Evolutionary conservation across 2,888 invertebrate genomes (phyloP).

Genomic region (Cryptus armator): DNA sequence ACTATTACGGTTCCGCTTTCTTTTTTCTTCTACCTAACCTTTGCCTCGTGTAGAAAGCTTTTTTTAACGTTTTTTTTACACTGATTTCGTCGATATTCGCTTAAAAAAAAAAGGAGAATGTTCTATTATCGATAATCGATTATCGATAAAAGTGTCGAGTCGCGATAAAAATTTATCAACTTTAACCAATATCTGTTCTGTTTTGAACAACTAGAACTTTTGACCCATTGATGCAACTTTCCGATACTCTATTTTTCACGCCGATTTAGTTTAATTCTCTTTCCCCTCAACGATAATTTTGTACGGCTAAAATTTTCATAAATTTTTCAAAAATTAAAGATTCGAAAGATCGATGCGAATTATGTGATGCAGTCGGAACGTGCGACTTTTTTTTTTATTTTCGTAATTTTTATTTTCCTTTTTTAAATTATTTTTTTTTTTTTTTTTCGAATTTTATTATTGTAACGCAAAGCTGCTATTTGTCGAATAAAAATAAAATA

Average conservation of each 20-base stretch:
- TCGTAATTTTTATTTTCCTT: too few species aligned
- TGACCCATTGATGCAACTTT: too few species aligned
- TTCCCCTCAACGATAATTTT: too few species aligned
- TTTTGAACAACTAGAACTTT: too few species aligned
- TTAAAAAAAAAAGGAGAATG: not conserved
- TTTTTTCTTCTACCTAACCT: slow-evolving; percentile 18
- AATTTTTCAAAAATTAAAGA: too few species aligned
- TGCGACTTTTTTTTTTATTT: too few species aligned
- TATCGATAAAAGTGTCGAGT: not conserved
- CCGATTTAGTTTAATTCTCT: too few species aligned
- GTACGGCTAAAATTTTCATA: too few species aligned
- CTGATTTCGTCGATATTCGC: not conserved
- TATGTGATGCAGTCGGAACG: too few species aligned
- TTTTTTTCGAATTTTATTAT: not conserved
- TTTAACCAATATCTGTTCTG: not conserved
- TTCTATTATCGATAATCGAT: not conserved
- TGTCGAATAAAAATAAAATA: not conserved
- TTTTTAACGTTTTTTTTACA: slow-evolving; percentile 6
- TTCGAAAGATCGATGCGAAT: too few species aligned
- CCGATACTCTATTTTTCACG: too few species aligned
- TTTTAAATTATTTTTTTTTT: not conserved
- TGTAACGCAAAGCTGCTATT: not conserved
- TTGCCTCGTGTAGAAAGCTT: slow-evolving; percentile 33
- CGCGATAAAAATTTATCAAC: not conserved
- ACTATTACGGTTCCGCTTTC: not conserved